Evolutionary conservation across 2,888 invertebrate species (phyloP), one percentile per base, ranked within the genome.

Genomic region (Lasioglossum malachurum): DNA sequence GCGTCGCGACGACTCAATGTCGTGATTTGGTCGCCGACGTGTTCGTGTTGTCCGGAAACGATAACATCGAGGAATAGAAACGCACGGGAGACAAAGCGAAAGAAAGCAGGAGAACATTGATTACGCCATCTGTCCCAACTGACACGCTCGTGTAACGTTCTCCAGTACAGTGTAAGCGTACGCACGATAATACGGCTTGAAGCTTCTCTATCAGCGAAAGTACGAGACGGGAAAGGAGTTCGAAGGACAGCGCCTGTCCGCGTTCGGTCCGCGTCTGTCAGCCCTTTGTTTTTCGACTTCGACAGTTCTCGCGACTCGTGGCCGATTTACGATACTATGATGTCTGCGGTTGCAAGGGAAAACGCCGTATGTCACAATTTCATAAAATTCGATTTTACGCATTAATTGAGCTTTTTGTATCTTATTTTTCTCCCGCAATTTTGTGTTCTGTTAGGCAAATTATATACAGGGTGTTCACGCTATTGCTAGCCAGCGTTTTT

Each of bases 121-220:
- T 80, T 78, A 86, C 89, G 90, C 90, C 90, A 91, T 93, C 92
- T 91, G 91, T 90, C 93, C 92, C 93, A 93, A 93, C 92, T 94
- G 93, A 93, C 94, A 93, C 94, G 88, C 88, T 90, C 82, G 73
- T 88, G 86, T 84, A 82, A 84, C 84, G 72, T 77, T 86, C 78
- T 53, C 31, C 53, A 19, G 16, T 46, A 46, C 46, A 46, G 23
- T n/a, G 14, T 74, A 53, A 79, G 73, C 76, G 27, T 16, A 83
- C 44, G 44, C 8, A 71, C 38, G 19, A 19, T 60, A 60, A 60
- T 14, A 60, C n/a, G 10, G n/a, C 57, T n/a, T n/a, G 1, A 60
- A 60, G 27, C 75, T 57, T 67, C 49, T 71, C n/a, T 19, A 44
- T 41, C 35, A 53, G 60, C 73, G 8, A 16, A 12, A 73, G 44